Evolutionary conservation across 2,888 invertebrate species (phyloP).

Genomic region (Xestia rhomboidea): DNA sequence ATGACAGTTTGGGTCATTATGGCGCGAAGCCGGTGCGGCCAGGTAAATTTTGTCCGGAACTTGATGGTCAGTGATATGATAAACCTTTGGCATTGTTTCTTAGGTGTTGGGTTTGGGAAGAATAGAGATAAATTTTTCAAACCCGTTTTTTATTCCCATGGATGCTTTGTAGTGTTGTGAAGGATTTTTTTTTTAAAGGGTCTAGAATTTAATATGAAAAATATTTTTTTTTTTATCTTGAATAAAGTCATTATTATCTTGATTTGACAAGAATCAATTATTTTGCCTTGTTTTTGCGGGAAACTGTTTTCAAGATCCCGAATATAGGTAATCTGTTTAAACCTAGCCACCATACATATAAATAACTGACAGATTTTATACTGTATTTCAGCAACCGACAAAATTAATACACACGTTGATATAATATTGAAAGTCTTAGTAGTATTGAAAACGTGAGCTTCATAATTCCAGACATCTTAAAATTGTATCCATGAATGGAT

Average conservation of each 20-base stretch:
- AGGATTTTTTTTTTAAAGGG: neutral
- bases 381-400: neutral
- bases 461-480: neutral
- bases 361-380: neutral
- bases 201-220: neutral
- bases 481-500: neutral
- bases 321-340: neutral
- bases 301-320: neutral
- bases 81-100: slow-evolving; percentile 56
- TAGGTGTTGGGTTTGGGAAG: slow-evolving; percentile 15
- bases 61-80: slow-evolving; percentile 33
- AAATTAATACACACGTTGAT: neutral
- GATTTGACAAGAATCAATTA: neutral
- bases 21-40: slow-evolving; percentile 74
- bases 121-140: slow-evolving; percentile 4
- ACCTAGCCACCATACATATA: neutral
- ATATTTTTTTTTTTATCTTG: too few species aligned
- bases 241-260: neutral
- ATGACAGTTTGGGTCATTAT: slow-evolving; percentile 85
- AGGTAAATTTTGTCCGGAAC: slow-evolving; percentile 71
- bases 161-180: neutral
- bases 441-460: neutral
- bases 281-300: neutral
- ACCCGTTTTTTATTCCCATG: slow-evolving; percentile 43
- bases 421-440: neutral